phyloP scores from a whole-genome alignment of 2,888 invertebrate species.

The Bedellia somnulentella region DNA sequence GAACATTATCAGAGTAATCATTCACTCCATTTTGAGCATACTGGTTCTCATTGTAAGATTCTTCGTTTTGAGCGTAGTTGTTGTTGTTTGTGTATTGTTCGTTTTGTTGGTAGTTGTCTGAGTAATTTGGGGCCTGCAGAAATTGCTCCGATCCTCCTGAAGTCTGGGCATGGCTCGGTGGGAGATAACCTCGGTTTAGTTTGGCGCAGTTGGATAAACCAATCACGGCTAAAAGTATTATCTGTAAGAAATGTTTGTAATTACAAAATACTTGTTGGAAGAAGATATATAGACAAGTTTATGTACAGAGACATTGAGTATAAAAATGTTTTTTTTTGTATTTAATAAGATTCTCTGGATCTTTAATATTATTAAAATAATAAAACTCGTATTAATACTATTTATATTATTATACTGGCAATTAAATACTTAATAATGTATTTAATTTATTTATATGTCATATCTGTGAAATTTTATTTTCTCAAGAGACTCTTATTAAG shows the following conservation, averaged over 20 bases:
- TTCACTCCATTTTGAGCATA: conserved; percentile 14
- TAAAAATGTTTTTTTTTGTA: too few relatives aligned
- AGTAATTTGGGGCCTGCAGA: conserved; percentile 22
- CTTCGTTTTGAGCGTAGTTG: conserved; percentile 9
- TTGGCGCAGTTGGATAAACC: conserved; percentile 32
- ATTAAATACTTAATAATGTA: too few relatives aligned
- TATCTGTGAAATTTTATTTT: too few relatives aligned
- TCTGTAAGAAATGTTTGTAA: conserved; percentile 17
- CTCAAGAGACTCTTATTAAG: too few relatives aligned
- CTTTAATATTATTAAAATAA: too few relatives aligned
- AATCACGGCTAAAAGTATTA: conserved; percentile 27
- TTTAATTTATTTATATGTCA: too few relatives aligned
- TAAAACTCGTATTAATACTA: too few relatives aligned
- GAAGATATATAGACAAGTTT: too few relatives aligned
- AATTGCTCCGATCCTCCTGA: conserved; percentile 30
- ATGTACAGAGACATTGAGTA: too few relatives aligned
- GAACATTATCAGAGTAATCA: conserved; percentile 5
- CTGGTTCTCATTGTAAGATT: conserved; percentile 4
- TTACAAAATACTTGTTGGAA: too few relatives aligned
- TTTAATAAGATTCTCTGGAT: too few relatives aligned
- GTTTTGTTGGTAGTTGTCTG: conserved; percentile 8
- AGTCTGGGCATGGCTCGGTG: conserved; percentile 28
- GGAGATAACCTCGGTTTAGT: conserved; percentile 39
- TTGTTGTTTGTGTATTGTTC: neutral
- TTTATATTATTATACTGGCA: too few relatives aligned